These are phyloP conservation scores for Theristicus caerulescens DNA, from an alignment of 2,113 vertebrate species.

Conservation along the genomic window DNA sequence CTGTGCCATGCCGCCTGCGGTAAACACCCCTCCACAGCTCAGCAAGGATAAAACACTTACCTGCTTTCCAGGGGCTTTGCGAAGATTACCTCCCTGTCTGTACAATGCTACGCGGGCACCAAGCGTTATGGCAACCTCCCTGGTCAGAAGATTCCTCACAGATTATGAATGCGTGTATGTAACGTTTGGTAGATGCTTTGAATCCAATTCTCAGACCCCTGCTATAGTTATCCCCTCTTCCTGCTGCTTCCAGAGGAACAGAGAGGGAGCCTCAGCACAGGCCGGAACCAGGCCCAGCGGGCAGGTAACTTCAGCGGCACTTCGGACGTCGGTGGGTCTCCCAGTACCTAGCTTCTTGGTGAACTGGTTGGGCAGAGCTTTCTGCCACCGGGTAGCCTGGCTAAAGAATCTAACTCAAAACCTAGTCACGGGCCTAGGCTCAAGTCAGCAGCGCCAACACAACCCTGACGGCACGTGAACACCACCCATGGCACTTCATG, in stretches of 20 bases:
- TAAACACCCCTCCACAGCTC: not conserved
- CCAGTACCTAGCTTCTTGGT: not conserved
- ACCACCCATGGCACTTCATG: not conserved
- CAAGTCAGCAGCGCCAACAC: not conserved
- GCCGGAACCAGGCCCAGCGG: rapidly evolving
- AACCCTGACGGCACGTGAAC: not conserved
- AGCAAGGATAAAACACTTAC: not conserved
- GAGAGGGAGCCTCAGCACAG: not conserved
- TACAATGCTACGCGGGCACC: not conserved
- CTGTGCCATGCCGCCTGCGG: not conserved
- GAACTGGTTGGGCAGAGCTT: not conserved
- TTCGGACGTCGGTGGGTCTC: not conserved
- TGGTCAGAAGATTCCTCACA: not conserved
- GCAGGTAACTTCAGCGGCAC: rapidly evolving
- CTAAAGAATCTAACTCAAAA: not conserved
- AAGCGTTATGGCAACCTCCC: not conserved
- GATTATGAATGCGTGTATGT: not conserved
- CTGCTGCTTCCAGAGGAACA: not conserved
- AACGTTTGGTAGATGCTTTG: not conserved
- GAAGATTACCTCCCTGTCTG: not conserved
- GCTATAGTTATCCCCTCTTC: not conserved
- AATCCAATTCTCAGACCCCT: not conserved
- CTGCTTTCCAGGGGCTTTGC: not conserved
- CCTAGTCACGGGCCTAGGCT: rapidly evolving
- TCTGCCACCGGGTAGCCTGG: not conserved